phyloP scores from a whole-genome alignment of 2,113 vertebrate genomes.

The Falcunculus frontatus region DNA sequence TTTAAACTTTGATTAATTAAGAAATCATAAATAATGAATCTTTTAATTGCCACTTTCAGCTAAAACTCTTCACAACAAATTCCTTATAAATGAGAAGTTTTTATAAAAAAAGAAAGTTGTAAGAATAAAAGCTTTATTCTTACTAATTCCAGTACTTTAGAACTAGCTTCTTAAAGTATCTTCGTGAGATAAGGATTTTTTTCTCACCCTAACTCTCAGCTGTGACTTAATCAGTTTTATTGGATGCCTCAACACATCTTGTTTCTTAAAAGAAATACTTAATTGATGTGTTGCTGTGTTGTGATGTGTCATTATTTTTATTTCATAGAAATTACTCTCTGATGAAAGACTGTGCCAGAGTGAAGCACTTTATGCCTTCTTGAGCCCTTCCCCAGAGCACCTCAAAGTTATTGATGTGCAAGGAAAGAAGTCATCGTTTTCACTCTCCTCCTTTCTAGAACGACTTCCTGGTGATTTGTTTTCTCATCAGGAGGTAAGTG shows the following conservation, averaged over 20 bases:
- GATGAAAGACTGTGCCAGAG: conserved; percentile 96
- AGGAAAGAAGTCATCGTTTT: conserved; percentile 91
- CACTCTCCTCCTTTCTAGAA: conserved; percentile 94
- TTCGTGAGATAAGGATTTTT: neutral
- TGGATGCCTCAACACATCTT: neutral
- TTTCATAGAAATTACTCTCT: conserved; percentile 84
- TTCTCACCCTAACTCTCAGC: neutral
- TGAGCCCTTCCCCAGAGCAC: conserved; percentile 95
- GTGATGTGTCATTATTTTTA: neutral
- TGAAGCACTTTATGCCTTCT: conserved; percentile 95
- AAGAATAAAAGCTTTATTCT: neutral
- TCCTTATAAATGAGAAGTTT: neutral
- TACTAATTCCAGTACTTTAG: neutral
- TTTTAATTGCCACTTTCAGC: neutral
- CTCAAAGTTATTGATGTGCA: conserved; percentile 92
- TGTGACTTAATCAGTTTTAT: neutral
- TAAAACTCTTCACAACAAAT: neutral
- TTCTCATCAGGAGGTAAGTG: conserved; percentile 91
- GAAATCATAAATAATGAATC: neutral
- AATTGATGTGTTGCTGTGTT: neutral
- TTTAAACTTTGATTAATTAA: neutral
- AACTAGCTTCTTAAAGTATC: neutral
- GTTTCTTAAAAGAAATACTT: neutral
- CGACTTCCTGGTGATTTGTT: conserved; percentile 95
- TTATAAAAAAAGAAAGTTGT: neutral